Base-by-base conservation (phyloP, 2,888 invertebrate species). In the Perizoma flavofasciatum region DNA sequence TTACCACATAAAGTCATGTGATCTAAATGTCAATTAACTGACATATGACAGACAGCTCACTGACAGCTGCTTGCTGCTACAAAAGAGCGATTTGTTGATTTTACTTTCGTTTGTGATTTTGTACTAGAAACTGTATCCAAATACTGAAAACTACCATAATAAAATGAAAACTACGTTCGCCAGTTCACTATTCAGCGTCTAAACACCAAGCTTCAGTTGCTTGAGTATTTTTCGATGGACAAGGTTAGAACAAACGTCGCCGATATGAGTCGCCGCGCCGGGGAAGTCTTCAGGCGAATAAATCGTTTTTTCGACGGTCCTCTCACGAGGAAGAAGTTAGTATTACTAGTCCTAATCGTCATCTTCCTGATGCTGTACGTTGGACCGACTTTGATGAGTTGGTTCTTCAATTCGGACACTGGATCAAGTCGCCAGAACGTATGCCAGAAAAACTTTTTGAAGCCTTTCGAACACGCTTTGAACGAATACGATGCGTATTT, bases 401-500 rank as follows among this genome's bases (percentile, higher is more conserved):
- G 94, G 93, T 73, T 95, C 37, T 94, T 94, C 67, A 88, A 88
- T 60, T 82, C 88, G 35, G 90, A 92, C 60, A 88, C 86, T 46
- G 82, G 82, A 60, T 82, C 70, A 67, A 89, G 88, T 70, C 88
- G 88, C 48, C 85, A 95, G 63, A 94, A 94, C 71, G 84, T 93
- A 60, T 96, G 96, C 78, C 94, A 96, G 78, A 93, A 93, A 60
- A 94, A 95, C 74, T 93, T 94, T 64, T 75, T 96, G 66, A 92
- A 92, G 51, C 93, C 93, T 39, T 95, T 94, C 74, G 92, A 94
- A 68, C 82, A 92, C 5, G 94, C 95, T 73, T 85, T 94, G 35
- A 82, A 84, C n/a, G 94, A 95, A 63, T 95, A 94, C 76, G 95
- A 96, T 77, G 95, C 94, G 6, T 95, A 95, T 75, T 86, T 96